These are phyloP conservation scores for Bimastos eiseni DNA, from an alignment of 2,888 invertebrate species.

Conservation along the genomic window DNA sequence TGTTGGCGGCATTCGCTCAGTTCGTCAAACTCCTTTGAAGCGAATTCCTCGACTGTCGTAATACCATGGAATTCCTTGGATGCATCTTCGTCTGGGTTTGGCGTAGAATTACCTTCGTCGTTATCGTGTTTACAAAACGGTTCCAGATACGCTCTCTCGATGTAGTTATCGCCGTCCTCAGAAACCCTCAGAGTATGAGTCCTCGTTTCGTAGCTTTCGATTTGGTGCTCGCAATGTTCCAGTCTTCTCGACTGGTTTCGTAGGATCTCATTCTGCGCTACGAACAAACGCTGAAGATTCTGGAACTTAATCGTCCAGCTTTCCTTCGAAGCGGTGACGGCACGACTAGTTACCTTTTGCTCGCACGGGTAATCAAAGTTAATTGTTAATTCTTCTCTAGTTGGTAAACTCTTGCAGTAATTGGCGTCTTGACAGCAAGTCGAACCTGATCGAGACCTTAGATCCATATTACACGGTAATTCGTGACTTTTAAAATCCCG, in stretches of 20 bases:
- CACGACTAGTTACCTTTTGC: background rate
- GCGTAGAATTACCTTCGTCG: background rate
- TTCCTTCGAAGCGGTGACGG: background rate
- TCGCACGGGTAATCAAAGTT: background rate
- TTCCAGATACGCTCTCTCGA: background rate
- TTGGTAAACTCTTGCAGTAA: background rate
- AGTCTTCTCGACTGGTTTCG: background rate
- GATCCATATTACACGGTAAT: background rate
- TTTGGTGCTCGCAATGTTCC: constrained; percentile 14
- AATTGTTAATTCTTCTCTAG: background rate
- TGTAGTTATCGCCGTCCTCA: background rate
- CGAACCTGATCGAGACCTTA: background rate
- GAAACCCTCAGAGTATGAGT: background rate
- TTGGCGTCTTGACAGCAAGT: background rate
- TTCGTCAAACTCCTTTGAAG: background rate
- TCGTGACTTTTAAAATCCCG: background rate
- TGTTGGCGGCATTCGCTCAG: background rate
- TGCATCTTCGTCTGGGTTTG: background rate
- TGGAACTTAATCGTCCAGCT: background rate
- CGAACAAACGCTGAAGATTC: background rate
- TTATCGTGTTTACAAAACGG: background rate
- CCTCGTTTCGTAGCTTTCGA: constrained; percentile 19
- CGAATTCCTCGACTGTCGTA: background rate
- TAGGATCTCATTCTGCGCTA: background rate
- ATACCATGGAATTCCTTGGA: background rate